Evolutionary conservation across 2,113 vertebrate species (phyloP), one percentile per base, ranked within the genome.

Genomic region (Salvelinus alpinus): DNA sequence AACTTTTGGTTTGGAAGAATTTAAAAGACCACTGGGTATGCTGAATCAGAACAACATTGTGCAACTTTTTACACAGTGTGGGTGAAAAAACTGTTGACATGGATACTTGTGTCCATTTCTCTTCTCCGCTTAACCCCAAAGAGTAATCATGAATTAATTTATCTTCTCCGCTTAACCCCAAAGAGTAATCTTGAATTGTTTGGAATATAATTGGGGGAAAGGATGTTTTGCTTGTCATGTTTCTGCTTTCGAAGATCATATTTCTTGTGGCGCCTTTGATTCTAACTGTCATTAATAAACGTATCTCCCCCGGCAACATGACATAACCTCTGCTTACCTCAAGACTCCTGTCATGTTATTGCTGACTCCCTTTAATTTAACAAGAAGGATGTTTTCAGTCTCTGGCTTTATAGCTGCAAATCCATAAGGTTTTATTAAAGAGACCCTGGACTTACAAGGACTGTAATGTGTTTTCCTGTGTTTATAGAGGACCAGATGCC

Each of bases 311-410:
- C 34, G 14, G 48, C 24, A 57, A 25, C 8, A 2, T 62, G 47
- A 71, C 16, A 44, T 44, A 25, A 18, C 51, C 12, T 54, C 14
- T 18, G 51, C 51, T 18, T 18, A 54, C 16, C 51, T 54, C 14
- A 59, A 51, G 14, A 24, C 27, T 59, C 4, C 9, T 62, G 9
- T 18, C 13, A 22, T 71, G 78, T 77, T 62, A 71, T 76, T 73
- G 75, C 27, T n/a, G 64, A 59, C 29, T 25, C 62, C 60, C 71
- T 54, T 82, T 80, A 82, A 75, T 67, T 83, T 75, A 85, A 80
- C 74, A 25, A 78, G 70, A 25, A 70, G 62, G 73, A 80, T 79
- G 72, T 80, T 71, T 82, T 84, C 73, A 51, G 54, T 77, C 78
- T 73, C 9, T 11, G 38, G 38, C 38, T 44, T 44, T 11, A 44